Percentiles rank a stretch among this genome's conserved stretches.
Evolutionary conservation across 2,888 invertebrate species (phyloP).

Genomic region (Chrysolina oricalcia): DNA sequence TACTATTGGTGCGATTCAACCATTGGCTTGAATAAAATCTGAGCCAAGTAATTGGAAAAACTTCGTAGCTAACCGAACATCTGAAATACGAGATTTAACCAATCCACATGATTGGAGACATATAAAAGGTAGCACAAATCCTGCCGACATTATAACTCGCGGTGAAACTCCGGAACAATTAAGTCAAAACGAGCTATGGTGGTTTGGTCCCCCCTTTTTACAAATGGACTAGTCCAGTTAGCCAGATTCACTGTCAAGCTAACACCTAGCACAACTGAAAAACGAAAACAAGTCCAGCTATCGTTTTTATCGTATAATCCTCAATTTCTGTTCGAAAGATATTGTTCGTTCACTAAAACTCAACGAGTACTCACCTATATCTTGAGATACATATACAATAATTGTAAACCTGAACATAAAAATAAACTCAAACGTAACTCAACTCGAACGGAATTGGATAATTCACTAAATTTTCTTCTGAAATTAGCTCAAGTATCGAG

Average conservation of each 20-base stretch:
- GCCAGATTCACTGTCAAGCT: neutral
- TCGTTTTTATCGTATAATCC: neutral
- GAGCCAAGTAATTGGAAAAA: constrained; percentile 46
- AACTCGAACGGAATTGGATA: no score
- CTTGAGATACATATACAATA: neutral
- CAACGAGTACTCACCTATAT: neutral
- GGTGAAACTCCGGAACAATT: constrained; percentile 44
- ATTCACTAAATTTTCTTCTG: no score
- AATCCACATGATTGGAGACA: constrained; percentile 57
- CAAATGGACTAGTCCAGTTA: neutral
- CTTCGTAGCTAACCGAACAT: constrained; percentile 60
- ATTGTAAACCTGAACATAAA: no score
- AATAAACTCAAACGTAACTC: no score
- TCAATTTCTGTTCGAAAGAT: neutral
- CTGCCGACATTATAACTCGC: constrained; percentile 62
- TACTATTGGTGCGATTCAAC: constrained; percentile 40
- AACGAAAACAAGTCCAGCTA: neutral
- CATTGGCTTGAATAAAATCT: constrained; percentile 45
- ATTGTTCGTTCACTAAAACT: neutral
- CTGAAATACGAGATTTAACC: constrained; percentile 50
- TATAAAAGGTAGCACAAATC: constrained; percentile 58
- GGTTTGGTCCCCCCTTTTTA: neutral
- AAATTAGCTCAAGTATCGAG: no score
- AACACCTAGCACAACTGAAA: neutral
- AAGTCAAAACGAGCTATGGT: neutral